These are phyloP conservation scores for Ectropis grisescens DNA, from an alignment of 1,140 invertebrate genomes.

Conservation along the genomic window DNA sequence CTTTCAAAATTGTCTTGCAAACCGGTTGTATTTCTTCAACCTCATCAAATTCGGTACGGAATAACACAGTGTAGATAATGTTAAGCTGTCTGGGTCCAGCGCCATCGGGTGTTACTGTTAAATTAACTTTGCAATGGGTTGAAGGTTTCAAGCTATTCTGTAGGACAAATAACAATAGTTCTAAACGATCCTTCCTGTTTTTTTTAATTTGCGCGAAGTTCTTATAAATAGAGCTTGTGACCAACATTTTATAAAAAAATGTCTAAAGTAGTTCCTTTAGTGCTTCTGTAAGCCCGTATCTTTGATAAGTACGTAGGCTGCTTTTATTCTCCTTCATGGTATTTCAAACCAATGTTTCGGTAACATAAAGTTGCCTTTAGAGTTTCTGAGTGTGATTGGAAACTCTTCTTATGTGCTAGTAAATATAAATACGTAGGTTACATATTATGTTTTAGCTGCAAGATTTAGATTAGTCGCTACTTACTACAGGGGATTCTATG, in stretches of 20 bases:
- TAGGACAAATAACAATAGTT: slow-evolving; percentile 3
- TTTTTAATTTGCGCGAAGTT: too few species aligned
- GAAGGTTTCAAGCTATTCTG: slow-evolving; percentile 54
- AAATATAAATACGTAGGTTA: too few species aligned
- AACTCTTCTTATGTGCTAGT: too few species aligned
- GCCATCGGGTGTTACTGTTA: slow-evolving; percentile 36
- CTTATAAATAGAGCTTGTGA: not conserved
- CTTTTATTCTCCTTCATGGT: too few species aligned
- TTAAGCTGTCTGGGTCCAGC: slow-evolving; percentile 43
- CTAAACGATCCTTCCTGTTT: too few species aligned
- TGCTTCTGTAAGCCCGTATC: too few species aligned
- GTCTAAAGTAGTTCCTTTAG: too few species aligned
- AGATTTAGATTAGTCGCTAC: slow-evolving; percentile 11
- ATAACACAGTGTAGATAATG: slow-evolving; percentile 47
- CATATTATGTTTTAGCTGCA: too few species aligned
- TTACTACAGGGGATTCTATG: slow-evolving; percentile 41
- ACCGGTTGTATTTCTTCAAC: slow-evolving; percentile 48
- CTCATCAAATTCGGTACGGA: slow-evolving; percentile 39
- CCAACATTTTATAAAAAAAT: not conserved
- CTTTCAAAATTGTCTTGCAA: slow-evolving; percentile 40
- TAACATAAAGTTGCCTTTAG: too few species aligned
- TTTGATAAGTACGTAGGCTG: too few species aligned
- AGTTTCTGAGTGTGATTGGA: too few species aligned
- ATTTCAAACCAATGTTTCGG: too few species aligned
- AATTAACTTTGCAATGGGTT: slow-evolving; percentile 33